phyloP scores from a whole-genome alignment of 2,888 invertebrate species.

The Agonopterix arenella region DNA sequence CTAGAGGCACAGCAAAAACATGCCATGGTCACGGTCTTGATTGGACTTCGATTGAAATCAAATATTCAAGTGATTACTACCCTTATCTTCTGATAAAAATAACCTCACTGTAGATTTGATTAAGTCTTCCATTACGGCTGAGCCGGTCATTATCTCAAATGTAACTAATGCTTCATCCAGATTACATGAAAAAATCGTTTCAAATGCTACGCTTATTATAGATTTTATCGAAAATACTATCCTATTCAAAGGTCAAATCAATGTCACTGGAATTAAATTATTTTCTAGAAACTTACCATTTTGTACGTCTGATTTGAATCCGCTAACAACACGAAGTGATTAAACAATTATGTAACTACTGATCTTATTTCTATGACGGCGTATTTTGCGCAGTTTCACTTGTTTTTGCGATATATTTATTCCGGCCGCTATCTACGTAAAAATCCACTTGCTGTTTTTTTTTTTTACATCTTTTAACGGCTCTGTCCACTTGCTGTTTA shows the following conservation, averaged over 20 bases:
- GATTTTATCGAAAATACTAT: neutral
- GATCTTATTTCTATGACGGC: no score
- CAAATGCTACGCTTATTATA: neutral
- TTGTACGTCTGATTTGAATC: conserved; percentile 11
- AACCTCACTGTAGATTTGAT: conserved; percentile 4
- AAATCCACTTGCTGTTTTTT: no score
- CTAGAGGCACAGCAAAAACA: conserved; percentile 33
- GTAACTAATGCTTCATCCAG: no score
- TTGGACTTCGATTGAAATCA: neutral
- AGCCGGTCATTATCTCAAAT: neutral
- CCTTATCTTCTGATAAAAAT: conserved; percentile 7
- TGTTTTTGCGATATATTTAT: no score
- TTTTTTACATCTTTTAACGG: no score
- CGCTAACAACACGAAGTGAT: no score
- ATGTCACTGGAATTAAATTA: conserved; percentile 45
- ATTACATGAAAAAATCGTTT: no score
- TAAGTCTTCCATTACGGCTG: neutral
- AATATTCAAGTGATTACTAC: neutral
- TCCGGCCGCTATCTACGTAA: no score
- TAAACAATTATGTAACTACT: no score
- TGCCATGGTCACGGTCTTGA: conserved; percentile 20
- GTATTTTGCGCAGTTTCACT: no score
- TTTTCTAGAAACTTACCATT: conserved; percentile 45
- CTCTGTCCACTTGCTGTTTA: no score
- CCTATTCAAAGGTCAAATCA: conserved; percentile 53